These are phyloP conservation scores for Penaeus indicus DNA, from an alignment of 1,140 invertebrate genomes.

Conservation along the genomic window DNA sequence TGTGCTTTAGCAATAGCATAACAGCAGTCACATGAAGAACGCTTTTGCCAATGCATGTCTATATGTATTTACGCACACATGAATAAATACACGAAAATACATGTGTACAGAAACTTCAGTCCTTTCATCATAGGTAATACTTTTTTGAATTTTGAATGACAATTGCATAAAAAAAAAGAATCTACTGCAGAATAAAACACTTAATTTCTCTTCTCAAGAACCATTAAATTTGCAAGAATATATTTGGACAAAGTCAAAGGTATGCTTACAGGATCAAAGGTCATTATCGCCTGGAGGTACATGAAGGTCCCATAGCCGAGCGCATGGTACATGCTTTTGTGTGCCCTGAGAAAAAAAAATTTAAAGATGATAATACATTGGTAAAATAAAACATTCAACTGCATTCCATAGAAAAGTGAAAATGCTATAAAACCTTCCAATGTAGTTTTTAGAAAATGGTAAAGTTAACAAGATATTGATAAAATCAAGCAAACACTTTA, in stretches of 20 bases:
- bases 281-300: constrained; percentile 93
- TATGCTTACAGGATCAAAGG: constrained; percentile 84
- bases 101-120: not conserved
- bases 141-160: not conserved
- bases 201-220: not conserved
- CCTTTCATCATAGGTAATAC: not conserved
- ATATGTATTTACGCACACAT: constrained; percentile 45
- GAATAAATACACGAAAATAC: not conserved
- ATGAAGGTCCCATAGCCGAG: constrained; percentile 90
- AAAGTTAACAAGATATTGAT: too few species aligned
- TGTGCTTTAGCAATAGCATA: not conserved
- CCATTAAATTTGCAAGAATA: not conserved
- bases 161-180: too few species aligned
- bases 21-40: not conserved
- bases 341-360: constrained; percentile 75
- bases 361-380: not conserved
- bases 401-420: too few species aligned
- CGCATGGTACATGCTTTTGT: constrained; percentile 91
- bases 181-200: too few species aligned
- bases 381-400: not conserved
- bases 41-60: constrained; percentile 45
- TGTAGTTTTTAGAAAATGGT: too few species aligned
- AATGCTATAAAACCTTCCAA: too few species aligned
- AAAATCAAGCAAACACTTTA: too few species aligned
- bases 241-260: not conserved